Evolutionary conservation across 2,888 invertebrate species (phyloP).

Genomic region (Dioctria linearis): DNA sequence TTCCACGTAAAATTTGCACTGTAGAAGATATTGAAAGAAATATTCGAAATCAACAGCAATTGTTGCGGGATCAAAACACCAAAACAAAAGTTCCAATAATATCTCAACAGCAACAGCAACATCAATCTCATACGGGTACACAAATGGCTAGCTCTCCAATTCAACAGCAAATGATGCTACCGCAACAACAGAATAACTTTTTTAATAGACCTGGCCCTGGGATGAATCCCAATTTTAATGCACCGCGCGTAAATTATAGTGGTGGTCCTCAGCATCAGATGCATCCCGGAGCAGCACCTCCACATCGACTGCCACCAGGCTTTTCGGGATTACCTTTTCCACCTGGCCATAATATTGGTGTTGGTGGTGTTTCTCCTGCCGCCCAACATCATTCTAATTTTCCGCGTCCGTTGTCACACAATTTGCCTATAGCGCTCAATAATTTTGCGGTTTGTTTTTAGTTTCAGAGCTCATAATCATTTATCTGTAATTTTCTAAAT

Average conservation of each 20-base stretch:
- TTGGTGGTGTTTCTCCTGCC: neutral
- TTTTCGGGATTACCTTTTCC: constrained; percentile 63
- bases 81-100: constrained; percentile 61
- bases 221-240: constrained; percentile 63
- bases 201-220: constrained; percentile 53
- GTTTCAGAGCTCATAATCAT: constrained; percentile 3
- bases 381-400: constrained; percentile 69
- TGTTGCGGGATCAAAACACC: constrained; percentile 63
- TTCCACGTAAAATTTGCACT: constrained; percentile 67
- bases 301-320: constrained; percentile 67
- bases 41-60: constrained; percentile 67
- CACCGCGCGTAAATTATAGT: constrained; percentile 59
- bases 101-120: constrained; percentile 59
- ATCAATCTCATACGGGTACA: neutral
- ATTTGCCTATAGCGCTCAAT: constrained; percentile 70
- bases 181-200: constrained; percentile 65
- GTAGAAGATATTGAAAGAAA: constrained; percentile 70
- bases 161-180: constrained; percentile 62
- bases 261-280: constrained; percentile 60
- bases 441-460: constrained; percentile 66
- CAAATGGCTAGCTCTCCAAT: constrained; percentile 7
- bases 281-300: constrained; percentile 63
- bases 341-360: constrained; percentile 44
- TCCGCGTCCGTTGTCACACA: constrained; percentile 64
- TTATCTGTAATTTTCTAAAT: constrained; percentile 32